A percentile compares a stretch with the other conserved stretches of the same genome.
Evolutionary conservation across 1,140 invertebrate species (phyloP).

Genomic region (Pseudobourletiella spinata): DNA sequence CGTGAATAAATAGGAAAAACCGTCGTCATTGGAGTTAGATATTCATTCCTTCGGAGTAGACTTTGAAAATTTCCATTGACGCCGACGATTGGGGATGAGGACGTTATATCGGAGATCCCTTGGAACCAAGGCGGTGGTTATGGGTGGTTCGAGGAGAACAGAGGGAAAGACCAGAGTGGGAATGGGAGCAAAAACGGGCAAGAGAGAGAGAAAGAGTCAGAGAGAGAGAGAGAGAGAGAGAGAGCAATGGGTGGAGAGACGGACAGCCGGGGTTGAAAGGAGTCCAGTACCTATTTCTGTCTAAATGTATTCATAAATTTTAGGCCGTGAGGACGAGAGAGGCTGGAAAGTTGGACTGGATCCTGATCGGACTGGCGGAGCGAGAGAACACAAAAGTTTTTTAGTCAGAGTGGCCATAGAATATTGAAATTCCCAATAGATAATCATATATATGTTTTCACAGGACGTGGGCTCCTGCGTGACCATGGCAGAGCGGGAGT

Average conservation of each 20-base stretch:
- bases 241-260: neutral
- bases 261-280: conserved; percentile 1
- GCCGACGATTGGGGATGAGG: too few species aligned
- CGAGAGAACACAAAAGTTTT: conserved; percentile 13
- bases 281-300: conserved; percentile 12
- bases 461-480: neutral
- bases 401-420: conserved; percentile 24
- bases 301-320: conserved; percentile 32
- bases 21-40: neutral
- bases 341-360: neutral
- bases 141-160: too few species aligned
- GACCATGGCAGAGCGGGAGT: too few species aligned
- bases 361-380: neutral
- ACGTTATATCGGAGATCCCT: too few species aligned
- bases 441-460: conserved; percentile 17
- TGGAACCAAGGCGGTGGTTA: too few species aligned
- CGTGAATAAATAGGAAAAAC: conserved; percentile 5
- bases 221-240: neutral
- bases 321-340: conserved; percentile 18
- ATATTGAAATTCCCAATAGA: conserved; percentile 33
- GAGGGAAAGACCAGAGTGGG: neutral
- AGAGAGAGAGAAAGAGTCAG: neutral
- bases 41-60: neutral
- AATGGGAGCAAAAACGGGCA: neutral
- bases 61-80: neutral